phyloP scores from a whole-genome alignment of 2,113 vertebrate species.

The Setophaga kirtlandii region DNA sequence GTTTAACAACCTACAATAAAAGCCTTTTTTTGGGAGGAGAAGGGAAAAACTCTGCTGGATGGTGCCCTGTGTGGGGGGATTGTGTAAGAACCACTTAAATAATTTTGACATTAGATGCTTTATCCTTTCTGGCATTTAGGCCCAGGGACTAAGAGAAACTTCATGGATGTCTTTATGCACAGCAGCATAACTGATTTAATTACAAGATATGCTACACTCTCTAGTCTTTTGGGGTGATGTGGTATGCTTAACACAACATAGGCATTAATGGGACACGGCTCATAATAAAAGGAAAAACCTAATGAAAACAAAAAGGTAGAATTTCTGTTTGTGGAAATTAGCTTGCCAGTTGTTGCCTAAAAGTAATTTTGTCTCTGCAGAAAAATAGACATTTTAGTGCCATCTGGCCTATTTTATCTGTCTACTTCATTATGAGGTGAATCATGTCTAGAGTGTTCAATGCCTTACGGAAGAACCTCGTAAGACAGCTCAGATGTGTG shows the following conservation, averaged over 20 bases:
- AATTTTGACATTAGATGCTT: background rate
- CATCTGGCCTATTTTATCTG: background rate
- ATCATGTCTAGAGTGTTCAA: background rate
- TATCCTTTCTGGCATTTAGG: background rate
- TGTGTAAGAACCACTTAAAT: background rate
- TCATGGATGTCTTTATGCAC: background rate
- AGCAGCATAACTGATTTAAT: background rate
- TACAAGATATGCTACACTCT: background rate
- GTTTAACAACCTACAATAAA: background rate
- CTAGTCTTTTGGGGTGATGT: background rate
- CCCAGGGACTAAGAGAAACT: background rate
- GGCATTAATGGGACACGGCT: background rate
- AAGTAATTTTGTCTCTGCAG: background rate
- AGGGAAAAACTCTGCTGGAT: background rate
- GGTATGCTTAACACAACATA: background rate
- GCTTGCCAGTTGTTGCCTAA: background rate
- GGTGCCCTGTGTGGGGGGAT: background rate
- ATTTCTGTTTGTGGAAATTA: background rate
- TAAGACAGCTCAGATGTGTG: background rate
- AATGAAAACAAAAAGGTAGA: background rate
- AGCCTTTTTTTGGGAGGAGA: background rate
- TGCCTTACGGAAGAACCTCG: background rate
- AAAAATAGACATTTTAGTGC: background rate
- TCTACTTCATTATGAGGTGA: background rate
- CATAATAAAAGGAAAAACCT: background rate